Conservation (phyloP, 2,113 vertebrate genomes). For the Paedocypris sp. region DNA sequence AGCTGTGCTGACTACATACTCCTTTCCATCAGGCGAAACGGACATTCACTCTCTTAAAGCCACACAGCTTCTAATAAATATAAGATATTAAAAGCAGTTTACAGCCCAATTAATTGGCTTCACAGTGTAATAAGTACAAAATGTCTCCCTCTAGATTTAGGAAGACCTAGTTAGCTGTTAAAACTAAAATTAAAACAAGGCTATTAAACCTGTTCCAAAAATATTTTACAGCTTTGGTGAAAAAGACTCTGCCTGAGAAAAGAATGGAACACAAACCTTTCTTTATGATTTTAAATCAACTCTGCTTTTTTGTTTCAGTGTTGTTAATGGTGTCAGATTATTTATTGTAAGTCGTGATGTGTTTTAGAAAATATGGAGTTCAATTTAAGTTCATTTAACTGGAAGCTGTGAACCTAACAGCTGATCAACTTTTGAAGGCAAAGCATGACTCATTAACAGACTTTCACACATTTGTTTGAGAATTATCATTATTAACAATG, state of each 20-base stretch:
- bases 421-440: neutral
- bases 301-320: slow-evolving; percentile 1
- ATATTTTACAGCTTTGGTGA: slow-evolving; percentile 6
- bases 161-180: slow-evolving; percentile 19
- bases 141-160: slow-evolving; percentile 13
- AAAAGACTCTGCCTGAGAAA: neutral
- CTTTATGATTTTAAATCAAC: neutral
- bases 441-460: slow-evolving; percentile 12
- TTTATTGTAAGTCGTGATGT: slow-evolving; percentile 6
- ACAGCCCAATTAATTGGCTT: slow-evolving; percentile 19
- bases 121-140: slow-evolving; percentile 14
- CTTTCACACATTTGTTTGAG: slow-evolving; percentile 16
- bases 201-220: slow-evolving; percentile 12
- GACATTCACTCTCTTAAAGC: neutral
- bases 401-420: slow-evolving; percentile 18
- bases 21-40: slow-evolving; percentile 1
- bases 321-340: slow-evolving; percentile 10
- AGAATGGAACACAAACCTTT: neutral
- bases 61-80: neutral
- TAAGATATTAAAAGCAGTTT: slow-evolving; percentile 20
- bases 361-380: neutral
- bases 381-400: slow-evolving; percentile 4
- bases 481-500: slow-evolving; percentile 24
- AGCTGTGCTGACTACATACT: slow-evolving; percentile 21
- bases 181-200: slow-evolving; percentile 15